A percentile compares a stretch with the other conserved stretches of the same genome.
phyloP scores from a whole-genome alignment of 2,113 vertebrate species.

The Smithornis capensis region DNA sequence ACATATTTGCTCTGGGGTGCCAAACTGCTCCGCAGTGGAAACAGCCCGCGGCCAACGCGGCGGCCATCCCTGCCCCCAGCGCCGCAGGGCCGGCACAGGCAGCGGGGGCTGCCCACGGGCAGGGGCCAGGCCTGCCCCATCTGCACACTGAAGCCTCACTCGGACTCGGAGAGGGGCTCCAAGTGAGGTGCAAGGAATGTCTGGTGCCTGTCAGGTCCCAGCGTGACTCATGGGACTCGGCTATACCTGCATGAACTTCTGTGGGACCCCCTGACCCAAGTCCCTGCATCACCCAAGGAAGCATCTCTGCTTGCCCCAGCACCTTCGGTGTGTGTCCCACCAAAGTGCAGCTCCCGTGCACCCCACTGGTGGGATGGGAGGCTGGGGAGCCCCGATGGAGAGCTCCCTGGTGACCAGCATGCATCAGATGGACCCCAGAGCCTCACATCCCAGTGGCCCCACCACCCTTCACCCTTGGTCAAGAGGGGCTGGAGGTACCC shows the following conservation, averaged over 20 bases:
- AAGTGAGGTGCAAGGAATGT: neutral
- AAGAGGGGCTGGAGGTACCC: neutral
- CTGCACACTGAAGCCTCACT: too few species aligned
- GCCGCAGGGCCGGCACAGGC: fast-evolving
- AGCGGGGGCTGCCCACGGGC: neutral
- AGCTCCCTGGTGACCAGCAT: neutral
- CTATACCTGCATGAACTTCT: neutral
- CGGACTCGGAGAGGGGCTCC: neutral
- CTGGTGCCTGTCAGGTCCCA: neutral
- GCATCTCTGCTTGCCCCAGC: too few species aligned
- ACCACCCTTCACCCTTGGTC: neutral
- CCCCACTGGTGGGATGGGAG: fast-evolving
- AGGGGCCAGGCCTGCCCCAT: neutral
- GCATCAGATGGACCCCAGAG: fast-evolving
- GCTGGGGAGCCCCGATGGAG: fast-evolving
- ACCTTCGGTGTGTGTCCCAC: fast-evolving
- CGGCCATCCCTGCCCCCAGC: neutral
- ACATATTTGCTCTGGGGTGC: neutral
- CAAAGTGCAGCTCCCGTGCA: fast-evolving
- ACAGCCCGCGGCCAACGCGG: neutral
- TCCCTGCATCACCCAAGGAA: neutral
- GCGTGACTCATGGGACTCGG: fast-evolving
- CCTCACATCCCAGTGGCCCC: fast-evolving
- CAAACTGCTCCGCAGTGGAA: neutral
- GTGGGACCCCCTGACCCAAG: fast-evolving